These are phyloP conservation scores for Salpingus planirostris DNA, from an alignment of 2,888 invertebrate genomes.

Conservation along the genomic window DNA sequence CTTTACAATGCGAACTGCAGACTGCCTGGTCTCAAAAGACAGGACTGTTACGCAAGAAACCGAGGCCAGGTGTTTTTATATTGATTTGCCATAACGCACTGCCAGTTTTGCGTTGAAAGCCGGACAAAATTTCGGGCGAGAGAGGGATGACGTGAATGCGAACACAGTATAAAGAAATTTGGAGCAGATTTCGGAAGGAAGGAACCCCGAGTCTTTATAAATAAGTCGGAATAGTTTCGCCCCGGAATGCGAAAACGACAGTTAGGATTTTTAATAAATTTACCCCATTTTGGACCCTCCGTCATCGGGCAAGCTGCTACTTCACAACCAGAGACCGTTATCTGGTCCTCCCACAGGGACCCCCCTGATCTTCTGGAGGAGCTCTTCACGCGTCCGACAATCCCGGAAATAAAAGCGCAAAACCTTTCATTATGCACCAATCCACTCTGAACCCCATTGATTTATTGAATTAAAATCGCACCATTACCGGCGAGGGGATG, in stretches of 20 bases:
- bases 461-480: too few species aligned
- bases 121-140: conserved; percentile 16
- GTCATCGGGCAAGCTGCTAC: conserved; percentile 7
- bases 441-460: too few species aligned
- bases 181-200: conserved; percentile 22
- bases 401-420: too few species aligned
- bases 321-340: too few species aligned
- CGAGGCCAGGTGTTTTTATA: conserved; percentile 37
- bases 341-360: too few species aligned
- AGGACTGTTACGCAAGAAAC: conserved; percentile 33
- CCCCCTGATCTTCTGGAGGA: too few species aligned
- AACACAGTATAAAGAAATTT: conserved; percentile 27
- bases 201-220: conserved; percentile 10
- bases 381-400: too few species aligned
- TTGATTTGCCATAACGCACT: conserved; percentile 31
- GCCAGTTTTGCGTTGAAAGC: conserved; percentile 33
- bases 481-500: too few species aligned
- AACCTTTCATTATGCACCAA: too few species aligned
- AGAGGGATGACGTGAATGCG: too few species aligned
- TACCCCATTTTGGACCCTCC: too few species aligned
- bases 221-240: conserved; percentile 9
- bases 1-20: conserved; percentile 24
- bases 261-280: too few species aligned
- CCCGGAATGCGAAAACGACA: conserved; percentile 10
- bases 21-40: conserved; percentile 18